Base-by-base conservation (phyloP, 2,888 invertebrate species). In the Eristalis tenax region DNA sequence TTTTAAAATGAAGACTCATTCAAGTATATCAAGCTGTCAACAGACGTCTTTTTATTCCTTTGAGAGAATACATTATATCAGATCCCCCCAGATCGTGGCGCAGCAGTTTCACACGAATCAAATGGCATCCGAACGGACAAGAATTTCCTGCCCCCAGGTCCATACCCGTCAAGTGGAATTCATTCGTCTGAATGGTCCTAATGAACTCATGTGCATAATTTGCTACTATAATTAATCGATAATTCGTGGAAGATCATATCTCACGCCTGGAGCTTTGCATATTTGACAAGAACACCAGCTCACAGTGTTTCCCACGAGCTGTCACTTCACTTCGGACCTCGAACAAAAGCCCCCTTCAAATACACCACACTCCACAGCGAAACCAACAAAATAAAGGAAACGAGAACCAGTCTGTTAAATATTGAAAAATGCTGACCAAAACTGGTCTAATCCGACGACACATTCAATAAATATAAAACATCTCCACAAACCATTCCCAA, bases 381-480 rank as follows among this genome's bases (percentile, higher is more conserved):
- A 1, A 38, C 38, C 8, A 1, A 26, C 0, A 38, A 22, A 56
- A 56, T 8, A 56, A 56, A 56, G 15, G 56, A 56, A 56, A 32
- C 18, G 1, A 59, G 35, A 64, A 70, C 10, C 71, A 68, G 59
- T 28, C 66, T 75, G 56, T 80, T 84, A 84, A 84, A 84, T 84
- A 80, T 68, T 71, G 59, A 75, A 64, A 83, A 83, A 83, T 66
- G 13, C 69, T 59, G 78, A 78, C 15, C 35, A 65, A 80, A 83
- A 84, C 80, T 73, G 70, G 84, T 80, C 76, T 63, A 68, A 66
- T 79, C 50, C 28, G 65, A 38, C 35, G 61, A 28, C 32, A 80
- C 84, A 75, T 68, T 63, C 74, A 76, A 84, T 84, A 80, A 84
- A 80, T 84, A 84, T 80, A 75, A 84, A 84, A 74, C 65, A 83